Percentiles rank a stretch among this genome's conserved stretches.
phyloP scores from a whole-genome alignment of 2,797 vertebrate species.

The Enteromius mattozi region DNA sequence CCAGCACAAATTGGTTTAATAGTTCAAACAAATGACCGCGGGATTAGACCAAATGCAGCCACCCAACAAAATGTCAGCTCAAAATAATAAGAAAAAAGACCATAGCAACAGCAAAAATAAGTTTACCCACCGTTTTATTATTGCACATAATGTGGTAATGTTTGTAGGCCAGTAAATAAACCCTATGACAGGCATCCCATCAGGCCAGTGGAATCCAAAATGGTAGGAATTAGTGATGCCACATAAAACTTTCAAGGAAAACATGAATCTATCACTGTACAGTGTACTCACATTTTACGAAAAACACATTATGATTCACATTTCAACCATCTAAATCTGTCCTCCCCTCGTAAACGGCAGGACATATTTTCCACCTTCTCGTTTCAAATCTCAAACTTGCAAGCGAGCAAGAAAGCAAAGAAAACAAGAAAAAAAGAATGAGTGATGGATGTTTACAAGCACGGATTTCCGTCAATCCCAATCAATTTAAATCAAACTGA shows the following conservation, averaged over 20 bases:
- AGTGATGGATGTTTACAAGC: neutral
- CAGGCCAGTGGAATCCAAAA: slow-evolving; percentile 27
- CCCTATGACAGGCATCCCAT: slow-evolving; percentile 29
- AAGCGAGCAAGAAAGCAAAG: slow-evolving; percentile 4
- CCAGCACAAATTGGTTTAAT: slow-evolving; percentile 50
- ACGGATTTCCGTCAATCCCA: neutral
- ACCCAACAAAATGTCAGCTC: slow-evolving; percentile 46
- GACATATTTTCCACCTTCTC: slow-evolving; percentile 12
- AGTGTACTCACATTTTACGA: neutral
- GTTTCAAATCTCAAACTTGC: neutral
- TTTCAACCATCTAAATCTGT: slow-evolving; percentile 23
- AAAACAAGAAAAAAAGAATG: slow-evolving; percentile 2
- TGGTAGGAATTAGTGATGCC: slow-evolving; percentile 37
- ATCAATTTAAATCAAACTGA: neutral
- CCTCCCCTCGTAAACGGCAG: slow-evolving; percentile 28
- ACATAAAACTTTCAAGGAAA: slow-evolving; percentile 24
- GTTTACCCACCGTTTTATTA: slow-evolving; percentile 10
- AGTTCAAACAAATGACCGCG: slow-evolving; percentile 39
- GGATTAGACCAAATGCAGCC: slow-evolving; percentile 35
- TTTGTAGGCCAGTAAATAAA: slow-evolving; percentile 23
- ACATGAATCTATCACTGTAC: slow-evolving; percentile 26
- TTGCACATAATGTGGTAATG: slow-evolving; percentile 34
- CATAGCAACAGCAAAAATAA: slow-evolving; percentile 46
- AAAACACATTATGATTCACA: slow-evolving; percentile 7
- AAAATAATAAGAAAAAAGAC: slow-evolving; percentile 48